phyloP scores from a whole-genome alignment of 2,797 vertebrate genomes.

The Rhodeus uyekii region DNA sequence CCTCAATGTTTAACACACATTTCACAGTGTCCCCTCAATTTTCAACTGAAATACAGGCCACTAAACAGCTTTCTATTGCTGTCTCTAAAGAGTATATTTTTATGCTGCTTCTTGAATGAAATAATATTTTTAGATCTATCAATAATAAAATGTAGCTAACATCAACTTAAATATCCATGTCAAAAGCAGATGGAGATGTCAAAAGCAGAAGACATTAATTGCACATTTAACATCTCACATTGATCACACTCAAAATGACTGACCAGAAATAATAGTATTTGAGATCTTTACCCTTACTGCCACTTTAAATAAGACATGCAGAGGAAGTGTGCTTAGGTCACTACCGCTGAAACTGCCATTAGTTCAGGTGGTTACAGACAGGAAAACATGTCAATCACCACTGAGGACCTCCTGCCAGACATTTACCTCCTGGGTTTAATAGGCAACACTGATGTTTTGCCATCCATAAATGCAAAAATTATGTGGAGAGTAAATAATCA shows the following conservation, averaged over 20 bases:
- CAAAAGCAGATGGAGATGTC: too few relatives aligned
- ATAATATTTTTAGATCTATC: not conserved
- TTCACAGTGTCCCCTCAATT: not conserved
- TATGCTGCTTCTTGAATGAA: not conserved
- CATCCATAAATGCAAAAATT: conserved; percentile 17
- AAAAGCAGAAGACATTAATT: not conserved
- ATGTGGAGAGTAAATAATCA: conserved; percentile 19
- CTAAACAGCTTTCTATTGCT: not conserved
- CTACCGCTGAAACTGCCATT: conserved; percentile 34
- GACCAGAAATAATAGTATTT: conserved; percentile 29
- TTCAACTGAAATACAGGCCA: not conserved
- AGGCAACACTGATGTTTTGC: conserved; percentile 4
- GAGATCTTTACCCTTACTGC: conserved; percentile 21
- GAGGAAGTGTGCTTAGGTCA: conserved; percentile 47
- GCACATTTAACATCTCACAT: not conserved
- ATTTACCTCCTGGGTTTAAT: conserved; percentile 8
- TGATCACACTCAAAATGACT: not conserved
- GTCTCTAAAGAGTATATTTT: not conserved
- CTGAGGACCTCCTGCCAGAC: conserved; percentile 16
- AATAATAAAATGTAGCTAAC: not conserved
- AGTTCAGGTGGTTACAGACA: conserved; percentile 38
- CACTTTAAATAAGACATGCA: conserved; percentile 35
- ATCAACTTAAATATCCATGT: not conserved
- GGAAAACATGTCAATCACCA: conserved; percentile 54
- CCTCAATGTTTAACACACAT: not conserved